These are phyloP conservation scores for Malthinus seriepunctatus DNA, from an alignment of 2,888 invertebrate species.

Conservation along the genomic window DNA sequence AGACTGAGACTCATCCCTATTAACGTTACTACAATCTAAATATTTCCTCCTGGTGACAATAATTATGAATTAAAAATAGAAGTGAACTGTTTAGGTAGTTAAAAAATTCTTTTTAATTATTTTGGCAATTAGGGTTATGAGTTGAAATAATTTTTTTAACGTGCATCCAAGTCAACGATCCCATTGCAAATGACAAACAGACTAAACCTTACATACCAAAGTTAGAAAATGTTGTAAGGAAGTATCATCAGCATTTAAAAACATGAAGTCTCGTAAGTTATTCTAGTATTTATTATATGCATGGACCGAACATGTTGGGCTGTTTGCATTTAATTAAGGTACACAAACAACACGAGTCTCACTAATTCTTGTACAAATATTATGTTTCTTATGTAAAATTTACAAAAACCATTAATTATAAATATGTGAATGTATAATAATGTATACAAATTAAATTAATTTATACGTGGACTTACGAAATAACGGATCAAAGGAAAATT, in stretches of 20 bases:
- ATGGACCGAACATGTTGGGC: slow-evolving; percentile 25
- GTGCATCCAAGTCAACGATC: slow-evolving; percentile 18
- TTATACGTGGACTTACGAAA: too few species aligned
- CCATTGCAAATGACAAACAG: slow-evolving; percentile 27
- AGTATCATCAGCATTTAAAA: slow-evolving; percentile 35
- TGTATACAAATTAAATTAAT: not conserved
- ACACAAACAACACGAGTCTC: slow-evolving; percentile 23
- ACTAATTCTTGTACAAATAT: slow-evolving; percentile 13
- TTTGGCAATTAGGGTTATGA: not conserved
- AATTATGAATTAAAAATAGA: too few species aligned
- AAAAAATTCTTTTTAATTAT: not conserved
- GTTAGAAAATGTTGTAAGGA: slow-evolving; percentile 33
- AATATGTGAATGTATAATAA: slow-evolving; percentile 9
- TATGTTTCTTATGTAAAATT: slow-evolving; percentile 6
- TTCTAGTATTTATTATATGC: slow-evolving; percentile 31
- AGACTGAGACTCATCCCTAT: too few species aligned
- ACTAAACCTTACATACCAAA: slow-evolving; percentile 30
- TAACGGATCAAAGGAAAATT: too few species aligned
- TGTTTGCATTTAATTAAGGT: slow-evolving; percentile 29
- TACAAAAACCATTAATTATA: slow-evolving; percentile 17
- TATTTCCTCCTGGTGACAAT: too few species aligned
- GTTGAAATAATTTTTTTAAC: not conserved
- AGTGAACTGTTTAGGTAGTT: not conserved
- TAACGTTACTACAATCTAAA: too few species aligned
- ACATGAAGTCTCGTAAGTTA: slow-evolving; percentile 40